Percentiles rank a stretch among this genome's conserved stretches.
Evolutionary conservation across 2,888 invertebrate species (phyloP).

Genomic region (Hyalella azteca): DNA sequence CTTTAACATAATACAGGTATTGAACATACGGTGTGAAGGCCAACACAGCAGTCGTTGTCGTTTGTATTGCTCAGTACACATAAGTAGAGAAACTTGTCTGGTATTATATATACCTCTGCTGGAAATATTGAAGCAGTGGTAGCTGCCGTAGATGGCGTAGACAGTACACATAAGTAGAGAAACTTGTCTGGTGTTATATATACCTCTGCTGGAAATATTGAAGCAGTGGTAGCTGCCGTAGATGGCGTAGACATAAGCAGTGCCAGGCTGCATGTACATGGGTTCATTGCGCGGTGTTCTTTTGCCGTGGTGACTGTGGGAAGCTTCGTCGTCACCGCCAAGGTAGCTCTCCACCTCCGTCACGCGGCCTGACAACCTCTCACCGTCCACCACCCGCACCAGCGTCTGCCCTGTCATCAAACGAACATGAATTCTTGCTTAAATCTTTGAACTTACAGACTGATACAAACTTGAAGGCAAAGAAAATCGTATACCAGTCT

Average conservation of each 20-base stretch:
- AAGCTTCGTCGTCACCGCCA: conserved; percentile 73
- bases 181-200: too few relatives aligned
- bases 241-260: conserved; percentile 74
- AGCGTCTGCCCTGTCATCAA: conserved; percentile 64
- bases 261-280: conserved; percentile 76
- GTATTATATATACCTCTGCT: conserved; percentile 67
- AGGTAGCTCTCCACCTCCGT: conserved; percentile 78
- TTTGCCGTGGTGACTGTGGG: conserved; percentile 70
- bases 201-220: conserved; percentile 74
- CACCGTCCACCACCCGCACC: conserved; percentile 67
- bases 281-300: conserved; percentile 71
- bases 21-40: too few relatives aligned
- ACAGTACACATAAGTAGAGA: too few relatives aligned
- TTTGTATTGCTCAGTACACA: too few relatives aligned
- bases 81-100: too few relatives aligned
- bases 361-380: conserved; percentile 70
- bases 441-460: too few relatives aligned
- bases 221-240: conserved; percentile 79
- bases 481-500: too few relatives aligned
- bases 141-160: conserved; percentile 77
- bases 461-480: too few relatives aligned
- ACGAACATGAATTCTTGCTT: too few relatives aligned
- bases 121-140: conserved; percentile 76
- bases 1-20: too few relatives aligned
- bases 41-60: too few relatives aligned